Base-by-base conservation (phyloP, 2,888 invertebrate species). In the Spialia ferax region DNA sequence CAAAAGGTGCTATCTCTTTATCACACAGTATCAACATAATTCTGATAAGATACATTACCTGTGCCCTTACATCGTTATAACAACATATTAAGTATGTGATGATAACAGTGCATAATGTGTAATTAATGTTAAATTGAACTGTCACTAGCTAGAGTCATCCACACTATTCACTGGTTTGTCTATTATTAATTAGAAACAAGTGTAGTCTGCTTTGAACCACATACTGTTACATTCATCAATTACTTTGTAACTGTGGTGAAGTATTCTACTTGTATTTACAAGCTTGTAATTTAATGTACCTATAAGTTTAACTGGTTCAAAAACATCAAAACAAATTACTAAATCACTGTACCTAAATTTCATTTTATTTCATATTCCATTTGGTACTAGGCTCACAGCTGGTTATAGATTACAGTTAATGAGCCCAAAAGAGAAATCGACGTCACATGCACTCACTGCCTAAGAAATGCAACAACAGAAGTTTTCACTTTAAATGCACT, bases 311-410 rank as follows among this genome's bases (percentile, higher is more conserved):
- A 76, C 73, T 70, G 75, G 70, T 70, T 70, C 50, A 42, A 11
- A 63, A 18, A 66, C 35, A 54, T 55, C 73, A 62, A 68, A 69
- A 68, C 57, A 67, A 55, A 57, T n/a, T 20, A 59, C 22, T n/a
- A 55, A 61, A 64, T 23, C 59, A 48, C 63, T 54, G 64, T 74
- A 93, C 93, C 93, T 89, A 91, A 87, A 85, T 93, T 89, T 92
- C 93, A 93, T 93, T 86, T 93, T 93, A 92, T 88, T 89, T 91
- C 93, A 93, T 93, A 87, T 81, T 89, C 84, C 76, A 76, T 73
- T 82, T 82, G 84, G 82, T 79, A 82, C 84, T 70, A 62, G 63
- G 75, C 76, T 77, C 80, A 83, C 89, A 87, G 90, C 86, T 85
- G 84, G 55, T 42, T 83, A 84, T 75, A 78, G 74, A 73, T 81